phyloP scores from a whole-genome alignment of 1,140 invertebrate genomes.

The Meloidogyne floridensis region DNA sequence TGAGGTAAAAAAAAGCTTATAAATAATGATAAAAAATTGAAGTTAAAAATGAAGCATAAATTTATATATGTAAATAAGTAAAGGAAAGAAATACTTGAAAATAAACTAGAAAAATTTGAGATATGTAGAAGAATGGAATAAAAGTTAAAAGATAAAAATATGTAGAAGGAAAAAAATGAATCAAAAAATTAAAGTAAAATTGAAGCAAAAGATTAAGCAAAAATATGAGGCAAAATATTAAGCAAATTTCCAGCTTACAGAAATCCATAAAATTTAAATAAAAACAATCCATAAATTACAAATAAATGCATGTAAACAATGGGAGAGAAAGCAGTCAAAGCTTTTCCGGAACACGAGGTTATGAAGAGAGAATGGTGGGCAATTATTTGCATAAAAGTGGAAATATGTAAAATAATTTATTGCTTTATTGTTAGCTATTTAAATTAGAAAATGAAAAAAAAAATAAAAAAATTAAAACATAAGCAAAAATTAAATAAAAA shows the following conservation, averaged over 20 bases:
- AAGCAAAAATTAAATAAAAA: too few species aligned
- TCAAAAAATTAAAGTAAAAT: not conserved
- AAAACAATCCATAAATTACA: not conserved
- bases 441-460: too few species aligned
- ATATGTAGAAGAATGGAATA: too few species aligned
- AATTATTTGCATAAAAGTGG: not conserved
- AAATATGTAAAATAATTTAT: not conserved
- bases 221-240: not conserved
- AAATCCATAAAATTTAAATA: not conserved
- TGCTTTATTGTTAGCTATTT: not conserved
- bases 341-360: too few species aligned
- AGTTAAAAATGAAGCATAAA: not conserved
- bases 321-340: not conserved
- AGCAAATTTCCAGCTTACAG: not conserved
- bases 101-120: not conserved
- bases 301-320: not conserved
- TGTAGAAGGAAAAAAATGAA: not conserved
- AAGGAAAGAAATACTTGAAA: not conserved
- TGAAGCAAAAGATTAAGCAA: not conserved
- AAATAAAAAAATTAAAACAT: too few species aligned
- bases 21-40: too few species aligned
- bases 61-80: not conserved
- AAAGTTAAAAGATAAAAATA: too few species aligned
- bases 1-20: too few species aligned
- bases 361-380: not conserved